phyloP scores from a whole-genome alignment of 2,113 vertebrate genomes.

The Ramphastos sulfuratus region DNA sequence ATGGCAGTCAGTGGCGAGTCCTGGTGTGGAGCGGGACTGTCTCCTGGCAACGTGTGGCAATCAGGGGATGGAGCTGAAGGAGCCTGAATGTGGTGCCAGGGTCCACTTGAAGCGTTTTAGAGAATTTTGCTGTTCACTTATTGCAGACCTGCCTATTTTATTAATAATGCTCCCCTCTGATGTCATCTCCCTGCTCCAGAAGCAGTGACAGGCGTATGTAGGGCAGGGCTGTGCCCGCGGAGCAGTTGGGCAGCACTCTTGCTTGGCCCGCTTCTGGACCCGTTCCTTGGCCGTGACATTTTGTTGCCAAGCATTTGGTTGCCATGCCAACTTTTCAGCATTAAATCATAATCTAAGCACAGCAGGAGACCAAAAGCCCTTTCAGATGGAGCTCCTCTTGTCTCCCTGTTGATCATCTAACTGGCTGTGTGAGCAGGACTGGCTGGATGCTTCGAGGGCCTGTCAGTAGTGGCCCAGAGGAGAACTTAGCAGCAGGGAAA shows the following conservation, averaged over 20 bases:
- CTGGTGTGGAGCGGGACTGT: not conserved
- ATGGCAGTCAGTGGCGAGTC: not conserved
- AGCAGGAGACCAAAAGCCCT: not conserved
- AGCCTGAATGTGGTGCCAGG: not conserved
- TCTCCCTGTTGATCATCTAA: not conserved
- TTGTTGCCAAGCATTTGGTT: slow-evolving; percentile 21
- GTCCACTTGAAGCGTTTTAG: not conserved
- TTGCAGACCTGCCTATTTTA: slow-evolving; percentile 52
- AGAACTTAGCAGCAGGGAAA: not conserved
- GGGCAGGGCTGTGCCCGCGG: not conserved
- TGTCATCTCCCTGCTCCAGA: not conserved
- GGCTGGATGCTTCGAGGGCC: not conserved
- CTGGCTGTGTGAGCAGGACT: not conserved
- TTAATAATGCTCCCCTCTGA: slow-evolving; percentile 24
- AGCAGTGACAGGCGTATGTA: not conserved
- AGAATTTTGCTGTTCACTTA: not conserved
- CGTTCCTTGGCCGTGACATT: not conserved
- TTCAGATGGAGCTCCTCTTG: not conserved
- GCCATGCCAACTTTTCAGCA: slow-evolving; percentile 43
- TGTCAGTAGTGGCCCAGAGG: not conserved
- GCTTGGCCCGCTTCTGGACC: not conserved
- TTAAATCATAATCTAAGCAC: slow-evolving; percentile 57
- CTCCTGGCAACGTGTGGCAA: slow-evolving; percentile 53
- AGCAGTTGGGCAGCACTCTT: not conserved
- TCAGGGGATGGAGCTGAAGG: not conserved